Evolutionary conservation across 2,797 vertebrate species (phyloP).

Genomic region (Centroberyx gerrardi): DNA sequence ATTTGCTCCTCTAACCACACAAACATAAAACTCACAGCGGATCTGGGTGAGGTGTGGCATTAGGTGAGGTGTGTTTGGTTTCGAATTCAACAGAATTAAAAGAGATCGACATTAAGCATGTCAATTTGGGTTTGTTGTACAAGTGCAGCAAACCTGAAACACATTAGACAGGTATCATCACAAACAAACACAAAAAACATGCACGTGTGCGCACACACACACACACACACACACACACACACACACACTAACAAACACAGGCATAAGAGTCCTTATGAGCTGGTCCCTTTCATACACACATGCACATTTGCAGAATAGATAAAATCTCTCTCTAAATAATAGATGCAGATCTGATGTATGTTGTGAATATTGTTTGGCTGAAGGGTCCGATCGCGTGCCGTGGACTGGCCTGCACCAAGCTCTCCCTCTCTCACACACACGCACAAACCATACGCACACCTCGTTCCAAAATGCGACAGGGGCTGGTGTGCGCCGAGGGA

Average conservation of each 20-base stretch:
- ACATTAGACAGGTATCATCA: slow-evolving; percentile 15
- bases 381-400: slow-evolving; percentile 80
- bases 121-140: background rate
- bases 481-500: slow-evolving; percentile 67
- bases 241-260: background rate
- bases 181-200: slow-evolving; percentile 35
- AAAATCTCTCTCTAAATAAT: slow-evolving; percentile 82
- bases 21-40: background rate
- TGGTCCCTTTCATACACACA: slow-evolving; percentile 65
- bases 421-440: slow-evolving; percentile 64
- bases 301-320: slow-evolving; percentile 80
- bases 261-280: slow-evolving; percentile 41
- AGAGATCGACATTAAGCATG: slow-evolving; percentile 12
- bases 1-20: slow-evolving; percentile 11
- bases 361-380: slow-evolving; percentile 81
- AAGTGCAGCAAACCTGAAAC: slow-evolving; percentile 9
- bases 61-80: background rate
- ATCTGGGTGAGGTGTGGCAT: background rate
- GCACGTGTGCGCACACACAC: slow-evolving; percentile 8
- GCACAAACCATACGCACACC: slow-evolving; percentile 74
- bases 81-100: background rate
- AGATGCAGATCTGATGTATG: slow-evolving; percentile 83
- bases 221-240: slow-evolving; percentile 46
- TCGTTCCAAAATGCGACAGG: slow-evolving; percentile 76
- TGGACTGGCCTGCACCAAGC: slow-evolving; percentile 58